Base-by-base conservation (phyloP, 2,888 invertebrate genomes). In the Hoplodrina ambigua region DNA sequence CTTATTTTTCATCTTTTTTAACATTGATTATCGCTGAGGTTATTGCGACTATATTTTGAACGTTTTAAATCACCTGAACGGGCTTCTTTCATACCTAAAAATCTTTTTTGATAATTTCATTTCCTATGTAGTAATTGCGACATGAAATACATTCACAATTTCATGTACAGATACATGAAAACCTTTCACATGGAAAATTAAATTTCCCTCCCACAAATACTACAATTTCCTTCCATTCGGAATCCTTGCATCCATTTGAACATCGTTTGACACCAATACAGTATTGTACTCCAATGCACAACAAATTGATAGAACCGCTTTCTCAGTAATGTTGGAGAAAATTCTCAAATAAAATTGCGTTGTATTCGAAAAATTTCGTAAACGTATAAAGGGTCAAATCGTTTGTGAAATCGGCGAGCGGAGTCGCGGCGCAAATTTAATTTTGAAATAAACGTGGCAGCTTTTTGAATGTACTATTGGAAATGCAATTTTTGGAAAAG, bases 281-380 rank as follows among this genome's bases (percentile, higher is more conserved):
- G 69, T 55, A 82, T 82, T 76, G 82, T 83, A 64, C 77, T 68
- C 46, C 55, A 72, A 46, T 80, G 69, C 72, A 64, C 69, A 67
- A 75, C 72, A 71, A 80, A 80, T 81, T 76, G 65, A 78, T 78
- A 75, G 69, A 75, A 83, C 70, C 62, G 69, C 69, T 71, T 68
- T 58, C 54, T 55, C 44, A 69, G 71, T 58, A 69, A 71, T 61
- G 71, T 59, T 41, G 53, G 46, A 60, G 66, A 50, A 80, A 61
- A 69, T 80, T 66, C 52, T 63, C 66, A 37, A 66, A 78, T 78
- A 76, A 78, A 78, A 72, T 54, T 11, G 60, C 37, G 41, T 64
- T 68, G 54, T 68, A 60, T 78, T 70, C 56, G 64, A 53, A 69
- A 75, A 67, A 71, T 78, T 78, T 69, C 33, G 54, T 66, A 64